These are phyloP conservation scores for Tortrix viridana DNA, from an alignment of 2,888 invertebrate species.

Conservation along the genomic window DNA sequence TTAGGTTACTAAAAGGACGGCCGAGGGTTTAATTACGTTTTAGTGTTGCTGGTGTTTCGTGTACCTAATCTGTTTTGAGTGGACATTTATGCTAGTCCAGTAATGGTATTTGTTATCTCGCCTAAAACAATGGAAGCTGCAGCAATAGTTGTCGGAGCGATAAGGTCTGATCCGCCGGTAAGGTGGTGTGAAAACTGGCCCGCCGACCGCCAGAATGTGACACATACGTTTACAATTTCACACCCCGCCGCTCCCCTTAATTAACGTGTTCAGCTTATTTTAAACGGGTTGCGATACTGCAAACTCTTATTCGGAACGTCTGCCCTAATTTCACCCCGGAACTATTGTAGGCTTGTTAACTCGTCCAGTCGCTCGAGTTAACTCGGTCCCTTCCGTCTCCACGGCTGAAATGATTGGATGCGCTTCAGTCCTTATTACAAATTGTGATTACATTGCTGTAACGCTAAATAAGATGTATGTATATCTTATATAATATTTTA, in stretches of 20 bases:
- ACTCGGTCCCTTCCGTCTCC: constrained; percentile 41
- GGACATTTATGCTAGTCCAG: constrained; percentile 14
- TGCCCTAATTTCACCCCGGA: constrained; percentile 45
- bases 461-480: too few relatives aligned
- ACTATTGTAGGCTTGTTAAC: constrained; percentile 37
- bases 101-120: not conserved
- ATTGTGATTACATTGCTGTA: too few relatives aligned
- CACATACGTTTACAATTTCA: constrained; percentile 77
- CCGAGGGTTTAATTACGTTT: constrained; percentile 27
- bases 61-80: constrained; percentile 2
- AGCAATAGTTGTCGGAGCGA: not conserved
- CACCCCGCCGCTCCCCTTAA: constrained; percentile 68
- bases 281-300: constrained; percentile 60
- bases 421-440: constrained; percentile 1
- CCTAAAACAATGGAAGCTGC: constrained; percentile 6
- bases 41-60: constrained; percentile 11
- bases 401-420: constrained; percentile 28
- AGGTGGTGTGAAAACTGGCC: constrained; percentile 40
- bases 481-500: too few relatives aligned
- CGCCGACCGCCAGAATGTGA: constrained; percentile 66
- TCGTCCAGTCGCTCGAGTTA: constrained; percentile 53
- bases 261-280: constrained; percentile 74
- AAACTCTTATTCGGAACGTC: constrained; percentile 57
- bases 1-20: constrained; percentile 42
- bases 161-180: constrained; percentile 9